Percentiles rank a stretch among this genome's conserved stretches.
These are phyloP conservation scores for Strongylocentrotus purpuratus DNA, from an alignment of 35 echinoderm and acorn worm species.

Conservation along the genomic window DNA sequence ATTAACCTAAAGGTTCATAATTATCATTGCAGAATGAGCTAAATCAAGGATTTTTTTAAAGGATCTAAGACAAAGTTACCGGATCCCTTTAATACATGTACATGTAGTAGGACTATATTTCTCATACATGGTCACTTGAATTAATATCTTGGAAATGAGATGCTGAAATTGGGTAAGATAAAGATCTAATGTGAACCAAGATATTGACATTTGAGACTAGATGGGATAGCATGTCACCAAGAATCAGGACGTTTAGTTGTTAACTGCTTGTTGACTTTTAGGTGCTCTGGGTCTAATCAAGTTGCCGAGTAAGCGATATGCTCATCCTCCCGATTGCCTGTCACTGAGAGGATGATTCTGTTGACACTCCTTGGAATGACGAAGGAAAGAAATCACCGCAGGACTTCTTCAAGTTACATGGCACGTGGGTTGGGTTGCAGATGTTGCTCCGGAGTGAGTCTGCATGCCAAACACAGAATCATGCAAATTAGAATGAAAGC, in stretches of 20 bases:
- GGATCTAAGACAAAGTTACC: too few species aligned
- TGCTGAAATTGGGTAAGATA: not conserved
- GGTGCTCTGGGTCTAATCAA: not conserved
- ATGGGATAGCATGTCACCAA: not conserved
- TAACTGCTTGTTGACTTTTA: constrained; percentile 8
- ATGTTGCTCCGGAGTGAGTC: not conserved
- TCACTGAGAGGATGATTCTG: not conserved
- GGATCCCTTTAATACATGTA: too few species aligned
- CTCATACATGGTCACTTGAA: too few species aligned
- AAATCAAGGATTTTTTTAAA: too few species aligned
- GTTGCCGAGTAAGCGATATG: not conserved
- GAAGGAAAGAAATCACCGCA: not conserved
- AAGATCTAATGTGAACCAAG: not conserved
- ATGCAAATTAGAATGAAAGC: not conserved
- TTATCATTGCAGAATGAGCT: too few species aligned
- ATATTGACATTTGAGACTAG: not conserved
- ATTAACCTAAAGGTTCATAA: too few species aligned
- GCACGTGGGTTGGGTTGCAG: not conserved
- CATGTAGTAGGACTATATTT: too few species aligned
- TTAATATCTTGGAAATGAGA: too few species aligned
- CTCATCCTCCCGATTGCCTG: not conserved
- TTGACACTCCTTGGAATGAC: not conserved
- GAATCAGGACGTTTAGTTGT: not conserved
- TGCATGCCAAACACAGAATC: not conserved
- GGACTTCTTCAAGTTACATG: not conserved